Evolutionary conservation across 2,797 vertebrate species (phyloP).

Genomic region (Manis crassicaudata): DNA sequence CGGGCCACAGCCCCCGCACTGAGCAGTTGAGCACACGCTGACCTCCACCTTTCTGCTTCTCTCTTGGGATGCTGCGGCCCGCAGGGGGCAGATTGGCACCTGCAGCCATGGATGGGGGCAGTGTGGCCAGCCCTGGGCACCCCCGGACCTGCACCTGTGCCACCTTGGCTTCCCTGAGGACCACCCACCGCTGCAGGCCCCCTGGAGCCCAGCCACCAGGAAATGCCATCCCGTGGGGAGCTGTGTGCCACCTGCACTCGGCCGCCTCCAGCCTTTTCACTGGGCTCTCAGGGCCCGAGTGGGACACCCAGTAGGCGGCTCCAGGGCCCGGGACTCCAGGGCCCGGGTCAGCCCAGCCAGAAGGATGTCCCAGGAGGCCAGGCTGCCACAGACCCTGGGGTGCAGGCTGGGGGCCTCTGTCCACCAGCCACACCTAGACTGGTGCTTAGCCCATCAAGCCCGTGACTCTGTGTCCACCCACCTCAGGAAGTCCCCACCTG

Average conservation of each 20-base stretch:
- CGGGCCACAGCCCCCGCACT: not conserved
- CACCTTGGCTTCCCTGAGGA: slow-evolving; percentile 74
- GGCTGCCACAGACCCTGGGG: not conserved
- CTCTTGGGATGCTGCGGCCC: slow-evolving; percentile 64
- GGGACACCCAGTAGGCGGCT: slow-evolving; percentile 46
- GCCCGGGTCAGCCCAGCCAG: not conserved
- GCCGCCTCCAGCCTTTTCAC: slow-evolving; percentile 76
- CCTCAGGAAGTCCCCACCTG: slow-evolving; percentile 72
- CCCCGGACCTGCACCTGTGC: slow-evolving; percentile 77
- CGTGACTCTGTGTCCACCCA: slow-evolving; percentile 20
- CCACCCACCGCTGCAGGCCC: slow-evolving; percentile 69
- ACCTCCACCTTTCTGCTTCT: slow-evolving; percentile 78
- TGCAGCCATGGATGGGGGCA: slow-evolving; percentile 78
- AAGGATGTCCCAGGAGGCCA: not conserved
- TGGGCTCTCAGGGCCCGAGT: slow-evolving; percentile 69
- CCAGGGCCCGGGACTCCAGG: not conserved
- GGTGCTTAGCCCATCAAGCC: slow-evolving; percentile 32
- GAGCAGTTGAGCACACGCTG: slow-evolving; percentile 35
- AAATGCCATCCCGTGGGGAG: slow-evolving; percentile 30
- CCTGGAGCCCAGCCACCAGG: slow-evolving; percentile 69
- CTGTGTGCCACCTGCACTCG: slow-evolving; percentile 73
- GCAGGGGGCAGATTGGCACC: slow-evolving; percentile 75
- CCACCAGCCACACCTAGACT: slow-evolving; percentile 49
- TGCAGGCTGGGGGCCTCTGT: not conserved
- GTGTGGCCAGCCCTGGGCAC: slow-evolving; percentile 70